These are phyloP conservation scores for Nestor notabilis DNA, from an alignment of 2,113 vertebrate species.

Conservation along the genomic window DNA sequence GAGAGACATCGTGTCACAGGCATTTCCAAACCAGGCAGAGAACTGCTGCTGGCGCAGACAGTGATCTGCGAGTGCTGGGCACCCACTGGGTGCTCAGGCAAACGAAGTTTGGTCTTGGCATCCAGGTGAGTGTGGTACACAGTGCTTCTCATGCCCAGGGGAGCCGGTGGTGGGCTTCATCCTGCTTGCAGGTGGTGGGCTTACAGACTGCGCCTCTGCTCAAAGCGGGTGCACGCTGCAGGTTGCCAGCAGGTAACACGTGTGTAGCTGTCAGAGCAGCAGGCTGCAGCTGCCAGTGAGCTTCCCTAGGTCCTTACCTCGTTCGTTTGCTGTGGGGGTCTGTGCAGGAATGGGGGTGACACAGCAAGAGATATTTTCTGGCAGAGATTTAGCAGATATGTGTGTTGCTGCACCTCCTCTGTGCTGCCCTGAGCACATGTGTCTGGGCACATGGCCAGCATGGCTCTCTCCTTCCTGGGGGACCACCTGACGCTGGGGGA, in stretches of 20 bases:
- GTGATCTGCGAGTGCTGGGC: neutral
- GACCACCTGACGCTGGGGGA: neutral
- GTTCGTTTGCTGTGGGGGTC: neutral
- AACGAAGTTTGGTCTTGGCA: neutral
- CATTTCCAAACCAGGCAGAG: neutral
- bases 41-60: neutral
- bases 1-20: accelerated
- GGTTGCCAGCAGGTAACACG: neutral
- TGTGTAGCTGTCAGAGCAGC: accelerated
- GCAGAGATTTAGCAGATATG: neutral
- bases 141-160: neutral
- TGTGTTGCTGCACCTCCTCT: neutral
- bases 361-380: neutral
- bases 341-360: neutral
- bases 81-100: neutral
- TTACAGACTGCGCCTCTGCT: neutral
- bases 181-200: neutral
- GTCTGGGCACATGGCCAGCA: too few relatives aligned
- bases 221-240: neutral
- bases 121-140: too few relatives aligned
- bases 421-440: neutral
- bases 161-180: neutral
- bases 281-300: neutral
- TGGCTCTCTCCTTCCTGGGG: neutral
- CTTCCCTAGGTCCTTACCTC: neutral